Evolutionary conservation across 2,113 vertebrate genomes (phyloP).

Genomic region (Cavia porcellus): DNA sequence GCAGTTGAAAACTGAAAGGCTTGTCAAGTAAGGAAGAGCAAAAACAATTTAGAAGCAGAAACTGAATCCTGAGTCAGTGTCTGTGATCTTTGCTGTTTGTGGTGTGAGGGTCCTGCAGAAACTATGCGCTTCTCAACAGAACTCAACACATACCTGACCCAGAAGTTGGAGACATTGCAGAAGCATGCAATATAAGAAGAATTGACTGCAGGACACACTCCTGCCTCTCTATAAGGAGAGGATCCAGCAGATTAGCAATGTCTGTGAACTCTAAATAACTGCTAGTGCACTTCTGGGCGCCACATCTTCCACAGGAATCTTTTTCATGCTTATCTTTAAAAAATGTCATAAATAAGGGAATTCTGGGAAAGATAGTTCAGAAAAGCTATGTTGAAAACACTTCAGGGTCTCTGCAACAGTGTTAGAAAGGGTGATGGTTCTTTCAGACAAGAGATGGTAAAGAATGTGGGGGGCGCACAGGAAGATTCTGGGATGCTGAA

Average conservation of each 20-base stretch:
- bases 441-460: background rate
- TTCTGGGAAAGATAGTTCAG: background rate
- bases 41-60: background rate
- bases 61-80: background rate
- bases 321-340: background rate
- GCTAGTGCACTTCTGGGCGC: background rate
- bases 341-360: background rate
- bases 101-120: background rate
- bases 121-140: background rate
- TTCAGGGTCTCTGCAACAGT: background rate
- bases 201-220: background rate
- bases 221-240: background rate
- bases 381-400: background rate
- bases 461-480: background rate
- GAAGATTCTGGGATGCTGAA: no score
- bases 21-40: background rate
- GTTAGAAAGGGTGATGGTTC: background rate
- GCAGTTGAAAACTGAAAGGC: background rate
- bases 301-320: background rate
- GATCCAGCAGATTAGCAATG: background rate
- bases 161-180: background rate
- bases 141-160: background rate
- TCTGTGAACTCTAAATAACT: background rate
- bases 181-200: background rate
- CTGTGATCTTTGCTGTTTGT: background rate